Conservation (phyloP, 1,140 invertebrate species). For the Drosophila kohkoa region DNA sequence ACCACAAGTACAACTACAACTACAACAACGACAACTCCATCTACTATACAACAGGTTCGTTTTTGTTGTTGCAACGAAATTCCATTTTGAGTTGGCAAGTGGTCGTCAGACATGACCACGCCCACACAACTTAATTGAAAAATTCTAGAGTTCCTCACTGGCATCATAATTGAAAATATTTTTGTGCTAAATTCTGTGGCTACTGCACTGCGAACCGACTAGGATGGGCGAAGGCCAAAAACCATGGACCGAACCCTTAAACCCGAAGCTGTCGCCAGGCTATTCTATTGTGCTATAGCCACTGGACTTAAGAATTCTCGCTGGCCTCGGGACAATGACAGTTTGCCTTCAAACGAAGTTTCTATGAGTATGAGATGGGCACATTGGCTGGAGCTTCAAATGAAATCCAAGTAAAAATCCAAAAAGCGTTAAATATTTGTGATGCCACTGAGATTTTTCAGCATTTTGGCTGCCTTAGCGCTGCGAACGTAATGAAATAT, state of each 20-base stretch:
- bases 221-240: background rate
- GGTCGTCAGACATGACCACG: constrained; percentile 13
- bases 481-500: no score
- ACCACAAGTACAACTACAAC: constrained; percentile 40
- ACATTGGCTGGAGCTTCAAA: constrained; percentile 15
- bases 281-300: constrained; percentile 63
- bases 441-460: constrained; percentile 7
- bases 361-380: background rate
- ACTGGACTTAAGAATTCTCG: constrained; percentile 46
- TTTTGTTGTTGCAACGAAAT: constrained; percentile 65
- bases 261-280: constrained; percentile 55
- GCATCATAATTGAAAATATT: constrained; percentile 82
- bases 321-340: constrained; percentile 5
- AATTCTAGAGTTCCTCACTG: constrained; percentile 77
- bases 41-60: constrained; percentile 14
- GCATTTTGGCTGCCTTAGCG: background rate
- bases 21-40: constrained; percentile 38
- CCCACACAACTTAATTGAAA: constrained; percentile 72
- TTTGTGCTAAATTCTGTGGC: constrained; percentile 68
- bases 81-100: constrained; percentile 62
- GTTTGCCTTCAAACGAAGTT: constrained; percentile 3
- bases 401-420: background rate
- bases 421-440: constrained; percentile 15
- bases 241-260: constrained; percentile 20
- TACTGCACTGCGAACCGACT: constrained; percentile 22